Evolutionary conservation across 2,797 vertebrate genomes (phyloP), one percentile per base, ranked within the genome.

Genomic region (Malacoraja senta): DNA sequence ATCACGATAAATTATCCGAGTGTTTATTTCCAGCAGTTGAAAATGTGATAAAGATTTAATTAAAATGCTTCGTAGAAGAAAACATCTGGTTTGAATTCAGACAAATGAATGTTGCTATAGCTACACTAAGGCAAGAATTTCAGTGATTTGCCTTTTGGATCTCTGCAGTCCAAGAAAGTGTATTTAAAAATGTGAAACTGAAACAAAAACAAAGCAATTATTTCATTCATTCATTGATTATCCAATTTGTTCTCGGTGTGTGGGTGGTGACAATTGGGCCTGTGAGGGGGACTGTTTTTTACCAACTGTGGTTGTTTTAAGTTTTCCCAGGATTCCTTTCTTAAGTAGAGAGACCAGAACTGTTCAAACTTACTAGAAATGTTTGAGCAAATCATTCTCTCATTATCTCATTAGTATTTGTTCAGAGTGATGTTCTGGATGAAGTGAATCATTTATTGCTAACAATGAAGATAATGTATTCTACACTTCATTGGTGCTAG

Each of bases 281-380:
- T 74, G 6, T 24, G 80, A 77, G 94, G 93, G 94, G 4, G 71
- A 93, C 94, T 94, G 93, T 58, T 21, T 32, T 84, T 68, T 90
- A 94, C 94, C 94, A 91, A 93, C 93, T 94, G 94, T 93, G 94
- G 53, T 83, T 94, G 93, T 80, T 94, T 93, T 94, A 93, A 17
- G n/a, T 94, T 95, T 94, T 93, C n/a, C 93, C 94, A 19, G 93
- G 95, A 38, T 13, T 1, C 29, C 77, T 80, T 21, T 80, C 65
- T 17, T 68, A 12, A 12, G 65, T 68, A 17, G 65, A 24, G 71
- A 74, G 71, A 74, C 24, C 19, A 44, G 15, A 95, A 94, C 94
- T 94, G 93, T 76, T 81, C 3, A 93, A 71, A 93, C 95, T 94
- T 95, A 93, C 94, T 94, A 94, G 94, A 68, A 93, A 94, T 95